Evolutionary conservation across 2,113 vertebrate genomes (phyloP).

Genomic region (Hemichromis elongatus): DNA sequence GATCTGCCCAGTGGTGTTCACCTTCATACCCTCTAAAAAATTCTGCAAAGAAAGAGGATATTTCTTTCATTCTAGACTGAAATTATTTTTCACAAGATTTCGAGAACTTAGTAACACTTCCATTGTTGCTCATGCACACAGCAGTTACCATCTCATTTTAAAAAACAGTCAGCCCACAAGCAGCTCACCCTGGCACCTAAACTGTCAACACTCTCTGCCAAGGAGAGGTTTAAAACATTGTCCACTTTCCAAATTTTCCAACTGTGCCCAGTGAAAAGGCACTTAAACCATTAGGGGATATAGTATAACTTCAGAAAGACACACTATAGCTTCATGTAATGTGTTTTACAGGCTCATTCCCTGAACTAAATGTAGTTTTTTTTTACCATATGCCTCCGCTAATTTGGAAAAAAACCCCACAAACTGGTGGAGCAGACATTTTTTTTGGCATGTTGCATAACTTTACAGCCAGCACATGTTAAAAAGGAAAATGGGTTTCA

Average conservation of each 20-base stretch:
- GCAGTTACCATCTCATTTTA: neutral
- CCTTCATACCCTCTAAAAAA: neutral
- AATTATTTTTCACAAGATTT: neutral
- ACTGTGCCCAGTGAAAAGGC: slow-evolving; percentile 10
- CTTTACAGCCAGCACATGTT: slow-evolving; percentile 54
- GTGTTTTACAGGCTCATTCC: slow-evolving; percentile 54
- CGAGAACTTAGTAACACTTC: neutral
- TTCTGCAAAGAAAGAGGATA: neutral
- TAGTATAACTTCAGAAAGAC: neutral
- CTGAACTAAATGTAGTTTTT: neutral
- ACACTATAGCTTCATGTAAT: slow-evolving; percentile 40
- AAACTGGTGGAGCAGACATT: slow-evolving; percentile 45
- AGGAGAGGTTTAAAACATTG: neutral
- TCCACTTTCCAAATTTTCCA: slow-evolving; percentile 6
- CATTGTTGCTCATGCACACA: neutral
- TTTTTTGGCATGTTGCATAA: slow-evolving; percentile 24
- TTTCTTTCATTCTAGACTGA: neutral
- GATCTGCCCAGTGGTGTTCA: neutral
- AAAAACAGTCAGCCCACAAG: slow-evolving; percentile 2
- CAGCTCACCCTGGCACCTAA: neutral
- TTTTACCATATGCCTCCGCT: slow-evolving; percentile 26
- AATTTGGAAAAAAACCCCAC: slow-evolving; percentile 58
- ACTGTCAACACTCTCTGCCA: neutral
- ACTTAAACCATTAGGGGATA: neutral
- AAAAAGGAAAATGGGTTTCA: slow-evolving; percentile 27